Evolutionary conservation across 2,888 invertebrate genomes (phyloP), one percentile per base, ranked within the genome.

Genomic region (Prosapia bicincta): DNA sequence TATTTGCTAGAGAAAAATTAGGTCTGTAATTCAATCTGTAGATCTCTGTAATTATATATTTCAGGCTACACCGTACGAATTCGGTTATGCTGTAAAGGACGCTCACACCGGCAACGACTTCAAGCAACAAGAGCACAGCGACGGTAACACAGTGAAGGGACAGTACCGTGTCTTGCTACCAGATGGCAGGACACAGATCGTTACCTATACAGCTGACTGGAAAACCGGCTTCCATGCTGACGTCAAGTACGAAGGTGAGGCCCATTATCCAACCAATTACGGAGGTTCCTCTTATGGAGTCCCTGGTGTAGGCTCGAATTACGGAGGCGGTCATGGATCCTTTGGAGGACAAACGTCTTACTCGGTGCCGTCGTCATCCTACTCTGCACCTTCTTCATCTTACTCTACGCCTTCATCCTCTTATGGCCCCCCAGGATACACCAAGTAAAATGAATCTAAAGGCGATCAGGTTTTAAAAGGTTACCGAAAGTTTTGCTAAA

Each of bases 221-320:
- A 93, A 94, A 84, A 93, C 92, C 81, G 96, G 96, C 43, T 96
- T 93, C 86, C 93, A 95, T 82, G 96, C 96, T 80, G 94, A 95
- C 86, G 94, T 95, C 5, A 87, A 89, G 78, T 92, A 93, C 83
- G 92, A 93, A 82, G 93, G 92, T 0, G 88, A 90, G 78, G 91
- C 92, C 0, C 86, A 85, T 25, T 92, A 90, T 81, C 85, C 85
- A 71, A 80, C 84, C 71, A 81, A 93, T 93, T 77, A 76, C 72
- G 77, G 75, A 9, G 78, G 66, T 24, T 67, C 71, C 65, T 71
- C 68, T 32, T 77, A 74, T 74, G 76, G 74, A 7, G 74, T 68
- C 10, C 76, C 76, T 7, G 68, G 72, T 24, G 26, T 28, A 0
- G 66, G 65, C 9, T 20, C 66, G 7, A 7, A n/a, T n/a, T 24